These are phyloP conservation scores for Diploscapter pachys DNA, from an alignment of 1,140 invertebrate genomes.

Conservation along the genomic window DNA sequence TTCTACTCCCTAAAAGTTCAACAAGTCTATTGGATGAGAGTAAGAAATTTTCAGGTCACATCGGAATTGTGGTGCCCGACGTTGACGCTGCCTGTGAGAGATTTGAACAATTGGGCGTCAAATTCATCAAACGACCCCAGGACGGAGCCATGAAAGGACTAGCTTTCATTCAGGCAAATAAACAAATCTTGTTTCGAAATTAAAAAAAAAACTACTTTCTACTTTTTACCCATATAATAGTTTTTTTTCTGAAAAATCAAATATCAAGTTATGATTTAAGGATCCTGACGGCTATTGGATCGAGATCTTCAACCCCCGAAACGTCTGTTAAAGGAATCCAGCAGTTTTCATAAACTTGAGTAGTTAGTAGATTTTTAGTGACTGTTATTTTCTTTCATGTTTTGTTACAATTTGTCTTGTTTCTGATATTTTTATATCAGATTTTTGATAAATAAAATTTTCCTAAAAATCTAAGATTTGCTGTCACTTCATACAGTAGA, in stretches of 20 bases:
- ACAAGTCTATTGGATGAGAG: background rate
- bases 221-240: constrained; percentile 64
- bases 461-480: too few species aligned
- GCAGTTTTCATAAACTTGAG: background rate
- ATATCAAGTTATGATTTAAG: constrained; percentile 63
- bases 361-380: too few species aligned
- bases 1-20: background rate
- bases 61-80: constrained; percentile 82
- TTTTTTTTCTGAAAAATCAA: constrained; percentile 67
- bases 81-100: constrained; percentile 78
- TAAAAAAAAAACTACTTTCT: too few species aligned
- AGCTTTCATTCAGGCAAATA: constrained; percentile 5
- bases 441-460: too few species aligned
- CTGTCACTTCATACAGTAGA: too few species aligned
- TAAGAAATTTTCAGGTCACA: constrained; percentile 65
- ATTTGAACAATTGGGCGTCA: constrained; percentile 79
- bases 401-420: too few species aligned
- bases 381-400: too few species aligned
- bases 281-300: constrained; percentile 96
- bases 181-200: too few species aligned
- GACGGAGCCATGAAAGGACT: constrained; percentile 75
- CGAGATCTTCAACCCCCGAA: constrained; percentile 75
- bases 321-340: constrained; percentile 33
- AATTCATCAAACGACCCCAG: constrained; percentile 80
- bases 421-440: too few species aligned